phyloP scores from a whole-genome alignment of 2,888 invertebrate genomes.

The Thymelicus sylvestris region DNA sequence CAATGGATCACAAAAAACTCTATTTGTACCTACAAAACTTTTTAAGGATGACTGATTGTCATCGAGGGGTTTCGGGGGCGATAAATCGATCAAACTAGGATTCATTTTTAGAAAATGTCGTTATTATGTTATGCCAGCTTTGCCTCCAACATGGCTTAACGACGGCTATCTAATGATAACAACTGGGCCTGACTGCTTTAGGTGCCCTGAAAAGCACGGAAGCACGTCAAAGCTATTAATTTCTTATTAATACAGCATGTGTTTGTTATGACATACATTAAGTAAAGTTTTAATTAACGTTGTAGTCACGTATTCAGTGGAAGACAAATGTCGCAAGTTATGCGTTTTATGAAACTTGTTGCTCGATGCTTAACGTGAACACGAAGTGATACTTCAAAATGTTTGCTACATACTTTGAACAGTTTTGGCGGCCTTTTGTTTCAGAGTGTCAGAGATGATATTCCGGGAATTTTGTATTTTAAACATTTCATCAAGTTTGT shows the following conservation, averaged over 20 bases:
- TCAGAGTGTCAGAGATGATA: background rate
- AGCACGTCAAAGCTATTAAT: slow-evolving; percentile 2
- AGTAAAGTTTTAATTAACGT: slow-evolving; percentile 35
- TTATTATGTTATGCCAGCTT: no score
- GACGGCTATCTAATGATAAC: no score
- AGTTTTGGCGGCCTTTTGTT: slow-evolving; percentile 2
- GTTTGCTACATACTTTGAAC: slow-evolving; percentile 9
- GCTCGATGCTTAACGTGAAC: slow-evolving; percentile 14
- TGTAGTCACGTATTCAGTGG: slow-evolving; percentile 34
- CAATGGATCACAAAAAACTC: no score
- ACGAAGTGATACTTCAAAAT: slow-evolving; percentile 18
- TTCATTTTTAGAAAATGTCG: no score
- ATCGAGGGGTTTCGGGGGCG: no score
- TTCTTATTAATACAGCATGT: slow-evolving; percentile 1
- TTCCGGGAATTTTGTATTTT: background rate
- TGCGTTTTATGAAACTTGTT: slow-evolving; percentile 36
- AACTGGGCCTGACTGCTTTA: no score
- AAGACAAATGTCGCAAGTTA: slow-evolving; percentile 33
- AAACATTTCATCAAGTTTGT: background rate
- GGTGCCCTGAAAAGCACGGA: background rate
- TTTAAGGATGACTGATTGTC: no score
- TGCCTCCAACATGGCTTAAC: no score
- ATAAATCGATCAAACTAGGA: no score
- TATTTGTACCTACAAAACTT: no score
- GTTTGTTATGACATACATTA: slow-evolving; percentile 20